Conservation (phyloP, 2,797 vertebrate genomes). For the Oceanodroma leucorhoa region DNA sequence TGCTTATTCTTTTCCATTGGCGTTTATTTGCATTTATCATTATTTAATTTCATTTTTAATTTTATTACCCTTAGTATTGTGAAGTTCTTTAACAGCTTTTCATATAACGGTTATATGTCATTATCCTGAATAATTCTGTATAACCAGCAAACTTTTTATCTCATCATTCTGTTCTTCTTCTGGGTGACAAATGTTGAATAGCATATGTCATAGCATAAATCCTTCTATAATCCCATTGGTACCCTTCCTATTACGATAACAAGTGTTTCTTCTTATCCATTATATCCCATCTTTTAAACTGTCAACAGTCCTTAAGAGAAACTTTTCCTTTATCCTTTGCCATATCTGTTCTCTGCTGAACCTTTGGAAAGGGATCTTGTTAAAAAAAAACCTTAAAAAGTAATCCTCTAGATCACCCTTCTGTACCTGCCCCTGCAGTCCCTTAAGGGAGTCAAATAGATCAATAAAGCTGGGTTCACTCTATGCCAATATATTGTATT, state of each 20-base stretch:
- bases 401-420: not conserved
- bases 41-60: not conserved
- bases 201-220: not conserved
- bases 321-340: not conserved
- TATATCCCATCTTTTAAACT: not conserved
- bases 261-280: not conserved
- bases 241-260: not conserved
- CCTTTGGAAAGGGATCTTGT: not conserved
- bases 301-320: not conserved
- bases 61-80: not conserved
- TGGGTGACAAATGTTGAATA: not conserved
- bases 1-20: not conserved
- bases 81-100: not conserved
- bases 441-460: not conserved
- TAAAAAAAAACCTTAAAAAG: not conserved
- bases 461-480: not conserved
- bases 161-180: not conserved
- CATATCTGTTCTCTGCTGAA: not conserved
- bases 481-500: not conserved
- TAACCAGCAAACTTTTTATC: not conserved
- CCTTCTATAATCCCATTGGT: not conserved
- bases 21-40: not conserved
- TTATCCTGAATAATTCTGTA: not conserved
- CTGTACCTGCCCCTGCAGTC: not conserved
- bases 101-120: not conserved